Evolutionary conservation across 2,113 vertebrate species (phyloP).

Genomic region (Malurus cyaneus): DNA sequence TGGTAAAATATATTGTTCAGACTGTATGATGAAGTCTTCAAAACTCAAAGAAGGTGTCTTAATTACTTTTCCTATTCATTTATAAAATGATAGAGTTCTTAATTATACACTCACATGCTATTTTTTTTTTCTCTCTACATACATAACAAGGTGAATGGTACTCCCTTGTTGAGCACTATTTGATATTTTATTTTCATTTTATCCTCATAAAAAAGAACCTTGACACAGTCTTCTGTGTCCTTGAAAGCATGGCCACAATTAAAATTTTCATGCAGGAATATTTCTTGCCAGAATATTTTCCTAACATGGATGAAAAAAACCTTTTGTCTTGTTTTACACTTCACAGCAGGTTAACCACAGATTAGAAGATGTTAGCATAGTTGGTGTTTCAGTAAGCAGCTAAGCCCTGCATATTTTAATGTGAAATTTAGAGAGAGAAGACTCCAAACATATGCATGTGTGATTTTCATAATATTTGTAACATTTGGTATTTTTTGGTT

Average conservation of each 20-base stretch:
- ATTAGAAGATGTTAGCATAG: not conserved
- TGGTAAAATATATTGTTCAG: not conserved
- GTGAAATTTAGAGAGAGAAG: not conserved
- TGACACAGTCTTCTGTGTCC: not conserved
- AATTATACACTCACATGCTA: not conserved
- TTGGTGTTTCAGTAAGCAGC: not conserved
- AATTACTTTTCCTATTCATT: not conserved
- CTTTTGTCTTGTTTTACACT: not conserved
- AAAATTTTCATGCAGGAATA: not conserved
- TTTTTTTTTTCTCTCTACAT: not conserved
- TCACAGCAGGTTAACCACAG: not conserved
- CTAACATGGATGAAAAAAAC: not conserved
- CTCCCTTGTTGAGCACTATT: not conserved
- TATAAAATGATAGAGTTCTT: not conserved
- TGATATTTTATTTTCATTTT: slow-evolving; percentile 26
- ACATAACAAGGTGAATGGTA: not conserved
- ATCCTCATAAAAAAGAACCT: not conserved
- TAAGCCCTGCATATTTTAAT: not conserved
- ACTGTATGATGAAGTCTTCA: not conserved
- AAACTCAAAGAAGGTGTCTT: not conserved
- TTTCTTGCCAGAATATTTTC: not conserved
- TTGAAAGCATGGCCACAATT: not conserved
- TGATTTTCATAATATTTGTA: not conserved
- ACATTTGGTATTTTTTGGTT: not conserved
- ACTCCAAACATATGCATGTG: not conserved